phyloP scores from a whole-genome alignment of 2,113 vertebrate species.

The Campylorhamphus procurvoides region DNA sequence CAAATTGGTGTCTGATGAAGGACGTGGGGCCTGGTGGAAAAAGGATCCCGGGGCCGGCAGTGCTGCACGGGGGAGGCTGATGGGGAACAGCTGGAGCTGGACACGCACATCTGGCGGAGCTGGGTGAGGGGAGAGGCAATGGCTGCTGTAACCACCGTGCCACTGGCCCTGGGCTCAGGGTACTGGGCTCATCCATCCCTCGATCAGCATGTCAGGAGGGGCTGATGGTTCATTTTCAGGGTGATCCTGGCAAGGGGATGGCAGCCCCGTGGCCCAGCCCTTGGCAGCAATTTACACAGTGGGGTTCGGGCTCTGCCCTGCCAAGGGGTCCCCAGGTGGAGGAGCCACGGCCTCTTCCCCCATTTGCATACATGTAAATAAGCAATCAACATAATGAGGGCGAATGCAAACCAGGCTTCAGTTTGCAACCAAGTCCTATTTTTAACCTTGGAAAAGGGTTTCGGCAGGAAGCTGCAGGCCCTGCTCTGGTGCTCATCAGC shows the following conservation, averaged over 20 bases:
- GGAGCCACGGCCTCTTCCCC: background rate
- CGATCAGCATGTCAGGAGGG: accelerated
- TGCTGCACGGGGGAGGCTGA: constrained; percentile 57
- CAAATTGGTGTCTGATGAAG: constrained; percentile 73
- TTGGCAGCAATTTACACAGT: accelerated
- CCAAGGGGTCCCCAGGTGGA: background rate
- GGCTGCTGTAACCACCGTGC: accelerated
- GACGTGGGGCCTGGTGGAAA: constrained; percentile 63
- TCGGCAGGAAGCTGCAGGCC: background rate
- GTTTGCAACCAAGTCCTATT: constrained; percentile 23
- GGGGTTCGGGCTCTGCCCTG: background rate
- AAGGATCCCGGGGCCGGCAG: constrained; percentile 16
- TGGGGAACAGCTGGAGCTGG: constrained; percentile 65
- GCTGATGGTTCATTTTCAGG: background rate
- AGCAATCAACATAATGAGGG: constrained; percentile 51
- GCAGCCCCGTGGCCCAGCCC: background rate
- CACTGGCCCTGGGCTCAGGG: accelerated
- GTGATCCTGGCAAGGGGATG: background rate
- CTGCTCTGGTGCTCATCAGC: background rate
- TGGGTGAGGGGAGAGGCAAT: background rate
- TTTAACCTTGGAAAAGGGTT: constrained; percentile 34
- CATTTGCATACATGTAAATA: constrained; percentile 54
- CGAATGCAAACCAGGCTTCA: constrained; percentile 6
- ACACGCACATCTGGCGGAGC: constrained; percentile 40
- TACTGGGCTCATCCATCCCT: accelerated